These are phyloP conservation scores for Alethe diademata DNA, from an alignment of 2,113 vertebrate genomes.

Conservation along the genomic window DNA sequence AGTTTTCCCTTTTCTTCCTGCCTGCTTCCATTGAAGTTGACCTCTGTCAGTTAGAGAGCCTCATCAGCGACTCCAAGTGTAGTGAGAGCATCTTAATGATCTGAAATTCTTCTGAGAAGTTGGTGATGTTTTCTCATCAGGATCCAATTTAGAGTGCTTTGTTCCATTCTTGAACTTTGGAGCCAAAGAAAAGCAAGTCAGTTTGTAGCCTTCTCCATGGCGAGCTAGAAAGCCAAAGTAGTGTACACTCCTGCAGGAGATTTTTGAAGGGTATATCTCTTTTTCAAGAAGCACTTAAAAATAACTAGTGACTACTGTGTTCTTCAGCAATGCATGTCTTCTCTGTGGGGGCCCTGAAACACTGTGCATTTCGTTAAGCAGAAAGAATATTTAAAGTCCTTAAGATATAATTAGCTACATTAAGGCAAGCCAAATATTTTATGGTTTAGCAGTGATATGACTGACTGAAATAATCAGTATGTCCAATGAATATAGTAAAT, in stretches of 20 bases:
- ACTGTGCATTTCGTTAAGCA: constrained; percentile 29
- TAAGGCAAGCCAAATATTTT: constrained; percentile 62
- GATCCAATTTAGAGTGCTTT: constrained; percentile 92
- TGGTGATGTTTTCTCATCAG: constrained; percentile 91
- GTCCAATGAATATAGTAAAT: constrained; percentile 42
- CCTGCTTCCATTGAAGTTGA: constrained; percentile 81
- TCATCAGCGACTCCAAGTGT: constrained; percentile 80
- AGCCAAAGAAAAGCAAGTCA: constrained; percentile 79
- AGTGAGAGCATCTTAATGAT: constrained; percentile 84
- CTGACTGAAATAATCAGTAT: constrained; percentile 53
- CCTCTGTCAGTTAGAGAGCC: constrained; percentile 83
- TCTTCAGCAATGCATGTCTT: constrained; percentile 8
- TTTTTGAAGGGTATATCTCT: constrained; percentile 63
- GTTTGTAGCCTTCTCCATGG: constrained; percentile 71
- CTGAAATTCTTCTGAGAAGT: constrained; percentile 86
- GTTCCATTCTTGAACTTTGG: constrained; percentile 87
- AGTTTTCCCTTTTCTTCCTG: constrained; percentile 77
- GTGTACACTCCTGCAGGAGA: constrained; percentile 67
- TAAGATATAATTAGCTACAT: constrained; percentile 58
- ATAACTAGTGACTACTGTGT: constrained; percentile 56
- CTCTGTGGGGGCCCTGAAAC: neutral
- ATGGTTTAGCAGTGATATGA: constrained; percentile 39
- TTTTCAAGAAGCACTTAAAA: constrained; percentile 71
- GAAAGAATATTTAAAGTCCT: constrained; percentile 39
- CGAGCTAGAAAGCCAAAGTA: constrained; percentile 73